Evolutionary conservation across 2,888 invertebrate genomes (phyloP), one percentile per base, ranked within the genome.

Genomic region (Aphelenchoides bicaudatus): DNA sequence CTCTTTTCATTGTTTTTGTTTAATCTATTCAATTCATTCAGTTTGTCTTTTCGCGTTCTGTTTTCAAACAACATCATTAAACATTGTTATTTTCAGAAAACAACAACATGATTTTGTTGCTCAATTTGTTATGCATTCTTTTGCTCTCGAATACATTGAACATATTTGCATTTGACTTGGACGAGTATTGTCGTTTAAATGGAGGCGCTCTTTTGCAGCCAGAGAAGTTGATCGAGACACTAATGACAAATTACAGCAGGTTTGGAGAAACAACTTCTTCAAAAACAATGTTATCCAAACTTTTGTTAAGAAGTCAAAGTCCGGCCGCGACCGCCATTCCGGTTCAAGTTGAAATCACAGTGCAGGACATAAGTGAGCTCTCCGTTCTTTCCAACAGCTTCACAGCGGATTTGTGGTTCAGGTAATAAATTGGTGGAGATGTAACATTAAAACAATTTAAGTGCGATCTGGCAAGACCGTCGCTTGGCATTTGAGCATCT

Each of bases 331-430:
- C 58, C 23, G 72, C 73, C 23, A 70, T 73, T 1, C 61, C 64
- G 10, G 72, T 73, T 2, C 62, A 68, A 48, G 75, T 75, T 10
- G 75, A 75, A 60, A 72, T 73, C 0, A 75, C 75, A 0, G 63
- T 75, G 0, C 75, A 75, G 56, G 75, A 75, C 58, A 71, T 75
- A 5, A 66, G 65, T 57, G 73, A 75, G 54, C 63, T 75, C 4
- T 72, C 71, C n/a, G 75, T 75, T 10, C 56, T 75, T 16, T 66
- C 66, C 50, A 75, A 75, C 61, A 68, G 68, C 39, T 72, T 75
- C 55, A 73, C 74, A 6, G 74, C 73, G 0, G 75, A 75, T 54
- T 65, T 75, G n/a, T 75, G 75, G 75, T 75, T 75, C 56, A 72
- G 71, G 65, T n/a, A n/a, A n/a, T n/a, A n/a, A n/a, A n/a, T n/a